Evolutionary conservation across 2,113 vertebrate species (phyloP), one percentile per base, ranked within the genome.

Genomic region (Caranx melampygus): DNA sequence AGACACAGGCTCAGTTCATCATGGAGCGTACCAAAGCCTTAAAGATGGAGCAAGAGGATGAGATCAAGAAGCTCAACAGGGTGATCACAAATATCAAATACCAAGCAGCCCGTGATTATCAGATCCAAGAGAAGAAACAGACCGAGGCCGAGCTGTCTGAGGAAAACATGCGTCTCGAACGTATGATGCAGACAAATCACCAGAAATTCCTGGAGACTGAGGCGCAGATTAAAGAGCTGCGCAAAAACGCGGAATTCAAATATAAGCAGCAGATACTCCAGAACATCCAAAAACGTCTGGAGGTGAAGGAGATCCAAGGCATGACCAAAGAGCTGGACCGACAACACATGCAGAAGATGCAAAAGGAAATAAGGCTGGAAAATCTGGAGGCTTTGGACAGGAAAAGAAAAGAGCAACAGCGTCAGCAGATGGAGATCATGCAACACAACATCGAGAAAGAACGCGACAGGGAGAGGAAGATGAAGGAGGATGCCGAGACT

Each of bases 151-250:
- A 97, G 83, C 1, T 97, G 82, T 70, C 82, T 1, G 93, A 95
- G 10, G 97, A 99, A 78, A 96, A 97, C 78, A 93, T 79, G 84
- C 93, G 96, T 0, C 80, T 98, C 88, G 95, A 94, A 76, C 85
- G 67, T 57, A 95, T 98, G 96, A 98, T 98, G 97, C 97, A 98
- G 85, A 82, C 89, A 60, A 95, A 96, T 11, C 91, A 96, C 26
- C 87, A 86, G 44, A 95, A 90, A 72, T 94, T 93, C 2, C 6
- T 95, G 1, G 89, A 96, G 76, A 91, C 88, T 44, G 87, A 95
- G 87, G 93, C 97, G 26, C 89, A 95, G 5, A 91, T 94, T 15
- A 93, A 96, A 5, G 73, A 40, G 78, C 93, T 86, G 63, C 92
- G 90, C 80, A 96, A 93, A 84, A 82, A 96, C 69, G 93, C 96